phyloP scores from a whole-genome alignment of 2,888 invertebrate species.

The Acanthopleura granulata region DNA sequence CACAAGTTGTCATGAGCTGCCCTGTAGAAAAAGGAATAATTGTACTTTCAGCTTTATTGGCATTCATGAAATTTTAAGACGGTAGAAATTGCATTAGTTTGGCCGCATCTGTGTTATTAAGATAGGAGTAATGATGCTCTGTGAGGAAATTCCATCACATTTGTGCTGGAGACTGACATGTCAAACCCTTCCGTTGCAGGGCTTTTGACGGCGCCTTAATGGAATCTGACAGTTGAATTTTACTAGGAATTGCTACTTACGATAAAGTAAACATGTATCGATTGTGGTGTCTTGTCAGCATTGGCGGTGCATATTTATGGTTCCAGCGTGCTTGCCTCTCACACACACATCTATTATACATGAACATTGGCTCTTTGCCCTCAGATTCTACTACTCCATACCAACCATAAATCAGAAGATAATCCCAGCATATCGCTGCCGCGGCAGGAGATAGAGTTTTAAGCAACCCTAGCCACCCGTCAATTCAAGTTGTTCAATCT shows the following conservation, averaged over 20 bases:
- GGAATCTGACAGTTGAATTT: slow-evolving; percentile 14
- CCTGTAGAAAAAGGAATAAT: neutral
- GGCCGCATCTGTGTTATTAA: slow-evolving; percentile 9
- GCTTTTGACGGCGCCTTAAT: slow-evolving; percentile 8
- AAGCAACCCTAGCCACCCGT: too few relatives aligned
- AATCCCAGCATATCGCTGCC: too few relatives aligned
- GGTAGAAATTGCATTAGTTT: slow-evolving; percentile 7
- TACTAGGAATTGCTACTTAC: slow-evolving; percentile 8
- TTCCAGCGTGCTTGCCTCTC: too few relatives aligned
- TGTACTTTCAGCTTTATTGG: slow-evolving; percentile 7
- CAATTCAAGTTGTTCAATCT: too few relatives aligned
- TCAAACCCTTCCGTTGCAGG: neutral
- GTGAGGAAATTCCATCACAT: slow-evolving; percentile 11
- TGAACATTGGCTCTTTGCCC: too few relatives aligned
- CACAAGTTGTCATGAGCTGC: neutral
- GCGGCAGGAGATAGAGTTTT: too few relatives aligned
- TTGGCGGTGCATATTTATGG: too few relatives aligned
- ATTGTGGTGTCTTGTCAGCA: neutral
- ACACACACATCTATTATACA: too few relatives aligned
- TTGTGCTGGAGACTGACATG: neutral
- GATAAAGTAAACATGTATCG: slow-evolving; percentile 12
- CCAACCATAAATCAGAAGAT: too few relatives aligned
- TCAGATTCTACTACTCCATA: too few relatives aligned
- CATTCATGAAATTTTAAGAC: slow-evolving; percentile 16
- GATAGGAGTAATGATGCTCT: neutral